Conservation (phyloP, 2,888 invertebrate genomes). For the Lasioglossum vierecki region DNA sequence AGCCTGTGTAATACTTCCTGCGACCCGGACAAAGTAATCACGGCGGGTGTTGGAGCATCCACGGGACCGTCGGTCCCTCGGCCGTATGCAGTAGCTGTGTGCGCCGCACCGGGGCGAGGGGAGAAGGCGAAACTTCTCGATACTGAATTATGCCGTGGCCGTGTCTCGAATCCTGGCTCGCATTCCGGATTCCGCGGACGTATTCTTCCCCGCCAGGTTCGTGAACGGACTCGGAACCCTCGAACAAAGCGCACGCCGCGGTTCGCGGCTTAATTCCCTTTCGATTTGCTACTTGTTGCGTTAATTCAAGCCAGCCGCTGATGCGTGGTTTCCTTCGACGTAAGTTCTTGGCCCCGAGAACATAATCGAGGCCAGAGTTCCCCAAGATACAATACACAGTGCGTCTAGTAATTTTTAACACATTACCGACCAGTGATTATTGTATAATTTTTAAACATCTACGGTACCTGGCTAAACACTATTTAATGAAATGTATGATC, state of each 20-base stretch:
- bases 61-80: not conserved
- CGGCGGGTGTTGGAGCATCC: not conserved
- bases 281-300: conserved; percentile 52
- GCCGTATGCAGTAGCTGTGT: conserved; percentile 21
- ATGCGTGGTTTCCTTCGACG: conserved; percentile 21
- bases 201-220: conserved; percentile 23
- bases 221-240: conserved; percentile 37
- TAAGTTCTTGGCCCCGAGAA: not conserved
- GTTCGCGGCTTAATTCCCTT: conserved; percentile 51
- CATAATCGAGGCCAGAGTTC: not conserved
- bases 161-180: conserved; percentile 58
- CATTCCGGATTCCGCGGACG: conserved; percentile 36
- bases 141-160: conserved; percentile 63
- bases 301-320: conserved; percentile 28
- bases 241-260: conserved; percentile 35
- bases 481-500: too few relatives aligned
- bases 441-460: too few relatives aligned
- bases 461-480: too few relatives aligned
- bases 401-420: too few relatives aligned
- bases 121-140: conserved; percentile 40
- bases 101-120: not conserved
- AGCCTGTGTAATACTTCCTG: conserved; percentile 67
- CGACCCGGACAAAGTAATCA: conserved; percentile 53
- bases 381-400: not conserved
- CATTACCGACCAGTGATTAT: too few relatives aligned